phyloP scores from a whole-genome alignment of 2,888 invertebrate species.

The Cryptophagus acutangulus region DNA sequence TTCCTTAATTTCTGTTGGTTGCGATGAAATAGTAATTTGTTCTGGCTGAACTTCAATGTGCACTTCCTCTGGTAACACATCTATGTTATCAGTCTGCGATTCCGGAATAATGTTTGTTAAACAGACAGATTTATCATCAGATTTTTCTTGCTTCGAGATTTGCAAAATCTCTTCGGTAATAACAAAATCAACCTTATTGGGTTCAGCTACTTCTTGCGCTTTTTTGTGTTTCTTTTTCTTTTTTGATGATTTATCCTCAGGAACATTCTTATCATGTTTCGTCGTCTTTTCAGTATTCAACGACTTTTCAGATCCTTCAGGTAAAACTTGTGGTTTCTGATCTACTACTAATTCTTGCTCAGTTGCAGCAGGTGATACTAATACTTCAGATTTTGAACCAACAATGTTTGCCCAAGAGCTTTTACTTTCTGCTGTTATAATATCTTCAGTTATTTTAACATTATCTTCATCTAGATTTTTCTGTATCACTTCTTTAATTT shows the following conservation, averaged over 20 bases:
- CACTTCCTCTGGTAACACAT: too few relatives aligned
- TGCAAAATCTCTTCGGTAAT: constrained; percentile 1
- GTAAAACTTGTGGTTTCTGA: background rate
- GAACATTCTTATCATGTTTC: background rate
- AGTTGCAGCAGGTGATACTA: background rate
- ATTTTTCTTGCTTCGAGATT: background rate
- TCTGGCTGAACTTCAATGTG: too few relatives aligned
- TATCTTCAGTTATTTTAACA: constrained; percentile 1
- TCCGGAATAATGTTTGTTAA: too few relatives aligned
- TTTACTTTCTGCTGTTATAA: too few relatives aligned
- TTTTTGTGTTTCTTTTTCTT: constrained; percentile 5
- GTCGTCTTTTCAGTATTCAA: background rate
- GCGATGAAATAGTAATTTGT: too few relatives aligned
- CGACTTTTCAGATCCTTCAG: background rate
- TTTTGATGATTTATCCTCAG: constrained; percentile 1
- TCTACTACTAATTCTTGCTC: background rate
- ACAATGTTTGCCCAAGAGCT: constrained; percentile 9
- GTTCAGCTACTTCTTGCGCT: background rate
- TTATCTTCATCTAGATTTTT: background rate
- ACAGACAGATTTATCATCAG: constrained; percentile 5
- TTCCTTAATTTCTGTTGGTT: too few relatives aligned
- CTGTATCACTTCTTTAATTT: too few relatives aligned
- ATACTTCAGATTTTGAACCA: constrained; percentile 8
- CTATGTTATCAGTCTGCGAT: too few relatives aligned
- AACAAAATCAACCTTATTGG: background rate